Evolutionary conservation across 2,113 vertebrate species (phyloP), one percentile per base, ranked within the genome.

Genomic region (Ictalurus furcatus): DNA sequence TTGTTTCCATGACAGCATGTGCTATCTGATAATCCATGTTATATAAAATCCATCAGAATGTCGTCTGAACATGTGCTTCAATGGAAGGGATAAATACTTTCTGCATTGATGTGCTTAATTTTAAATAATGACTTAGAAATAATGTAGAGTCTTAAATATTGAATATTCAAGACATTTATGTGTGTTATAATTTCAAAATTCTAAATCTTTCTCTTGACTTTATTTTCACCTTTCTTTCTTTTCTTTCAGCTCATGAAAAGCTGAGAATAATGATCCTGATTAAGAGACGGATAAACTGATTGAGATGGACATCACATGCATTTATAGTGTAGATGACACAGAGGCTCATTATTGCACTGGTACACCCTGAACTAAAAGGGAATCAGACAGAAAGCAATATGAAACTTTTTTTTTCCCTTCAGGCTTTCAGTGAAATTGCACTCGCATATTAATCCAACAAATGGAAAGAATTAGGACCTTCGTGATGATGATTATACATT

Each of bases 381-480:
- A 40, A 61, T 82, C 19, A 37, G 30, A 59, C 54, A 34, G 58
- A 84, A 84, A 84, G 23, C 37, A 84, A 63, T 40, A 63, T 84
- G 11, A 56, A 56, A 11, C 44, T 14, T 79, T n/a, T 52, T 52
- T 56, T 80, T 16, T 3, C 78, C 48, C 81, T 83, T 83, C 21
- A 83, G 56, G 81, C 34, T 84, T 61, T 83, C 34, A 83, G 56
- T 83, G 80, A 61, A 61, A 83, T 59, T 58, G 52, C n/a, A 19
- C 0, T 58, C 17, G 14, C n/a, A 34, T 34, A 58, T 81, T 81
- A 56, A 58, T 81, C n/a, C 48, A 13, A n/a, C 40, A 79, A 79
- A 79, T 11, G 11, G 44, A 23, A 82, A 11, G 54, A 58, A 58
- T 82, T 58, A 34, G 30, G 59, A 23, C 59, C n/a, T 16, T 59